Conservation (phyloP, 2,888 invertebrate species). For the Unio pictorum region DNA sequence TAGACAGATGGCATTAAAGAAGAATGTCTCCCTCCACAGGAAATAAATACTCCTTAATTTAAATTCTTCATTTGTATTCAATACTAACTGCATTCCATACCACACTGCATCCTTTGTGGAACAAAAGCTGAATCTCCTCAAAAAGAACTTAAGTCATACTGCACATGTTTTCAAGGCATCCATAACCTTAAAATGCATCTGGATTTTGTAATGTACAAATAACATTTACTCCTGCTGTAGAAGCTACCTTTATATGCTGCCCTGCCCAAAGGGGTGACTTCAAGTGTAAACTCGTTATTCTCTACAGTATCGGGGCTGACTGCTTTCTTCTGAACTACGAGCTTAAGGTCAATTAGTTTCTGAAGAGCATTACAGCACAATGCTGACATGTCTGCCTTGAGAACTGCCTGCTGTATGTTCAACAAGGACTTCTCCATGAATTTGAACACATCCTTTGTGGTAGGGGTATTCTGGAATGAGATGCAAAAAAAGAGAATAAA, state of each 20-base stretch:
- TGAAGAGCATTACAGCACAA: conserved; percentile 55
- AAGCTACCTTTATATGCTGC: conserved; percentile 85
- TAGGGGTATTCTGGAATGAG: conserved; percentile 38
- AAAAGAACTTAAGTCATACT: too few species aligned
- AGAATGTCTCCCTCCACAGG: too few species aligned
- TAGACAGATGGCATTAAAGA: too few species aligned
- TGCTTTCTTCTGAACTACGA: conserved; percentile 48
- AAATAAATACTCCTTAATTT: too few species aligned
- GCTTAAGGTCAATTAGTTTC: conserved; percentile 53
- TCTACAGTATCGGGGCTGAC: conserved; percentile 22
- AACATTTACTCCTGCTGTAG: too few species aligned
- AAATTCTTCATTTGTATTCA: too few species aligned
- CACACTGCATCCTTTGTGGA: too few species aligned
- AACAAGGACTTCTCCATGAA: conserved; percentile 79
- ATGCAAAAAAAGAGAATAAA: not conserved
- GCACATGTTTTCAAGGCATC: too few species aligned
- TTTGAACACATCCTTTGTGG: conserved; percentile 50
- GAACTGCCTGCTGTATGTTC: conserved; percentile 74
- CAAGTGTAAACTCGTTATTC: conserved; percentile 32
- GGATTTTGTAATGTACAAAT: too few species aligned
- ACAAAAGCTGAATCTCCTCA: too few species aligned
- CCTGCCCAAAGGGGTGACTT: conserved; percentile 77
- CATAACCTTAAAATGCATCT: too few species aligned
- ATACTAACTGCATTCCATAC: too few species aligned
- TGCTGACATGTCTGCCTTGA: conserved; percentile 43